Percentiles rank a stretch among this genome's conserved stretches.
These are phyloP conservation scores for Atethmia centrago DNA, from an alignment of 2,888 invertebrate genomes.

Conservation along the genomic window DNA sequence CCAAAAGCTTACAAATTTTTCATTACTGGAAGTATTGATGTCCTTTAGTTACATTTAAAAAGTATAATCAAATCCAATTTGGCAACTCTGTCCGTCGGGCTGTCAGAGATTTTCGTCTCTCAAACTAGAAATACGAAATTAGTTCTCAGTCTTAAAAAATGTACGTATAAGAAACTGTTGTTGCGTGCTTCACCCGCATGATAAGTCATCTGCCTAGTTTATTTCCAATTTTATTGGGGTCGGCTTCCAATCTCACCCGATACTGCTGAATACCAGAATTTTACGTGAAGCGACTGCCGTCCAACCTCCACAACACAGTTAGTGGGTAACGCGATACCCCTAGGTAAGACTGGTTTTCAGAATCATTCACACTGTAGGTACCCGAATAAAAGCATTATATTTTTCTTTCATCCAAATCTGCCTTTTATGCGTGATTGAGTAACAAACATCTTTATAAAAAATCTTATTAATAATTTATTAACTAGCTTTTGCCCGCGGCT, in stretches of 20 bases:
- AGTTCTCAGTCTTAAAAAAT: neutral
- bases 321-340: neutral
- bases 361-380: neutral
- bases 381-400: neutral
- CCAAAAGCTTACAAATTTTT: conserved; percentile 37
- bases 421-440: neutral
- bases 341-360: neutral
- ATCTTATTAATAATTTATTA: no score
- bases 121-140: conserved; percentile 23
- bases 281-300: neutral
- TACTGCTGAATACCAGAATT: neutral
- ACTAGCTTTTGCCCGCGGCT: no score
- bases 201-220: no score
- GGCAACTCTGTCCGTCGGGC: conserved; percentile 33
- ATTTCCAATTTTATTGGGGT: neutral
- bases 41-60: conserved; percentile 46
- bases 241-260: neutral
- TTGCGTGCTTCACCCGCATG: neutral
- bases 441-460: no score
- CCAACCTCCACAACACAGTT: neutral
- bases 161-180: no score
- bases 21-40: conserved; percentile 46
- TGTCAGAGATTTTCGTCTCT: conserved; percentile 3
- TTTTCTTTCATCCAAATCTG: neutral
- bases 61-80: conserved; percentile 42